A percentile compares a stretch with the other conserved stretches of the same genome.
Conservation (phyloP, 2,888 invertebrate genomes). For the Vannuccia rotundouncinata region DNA sequence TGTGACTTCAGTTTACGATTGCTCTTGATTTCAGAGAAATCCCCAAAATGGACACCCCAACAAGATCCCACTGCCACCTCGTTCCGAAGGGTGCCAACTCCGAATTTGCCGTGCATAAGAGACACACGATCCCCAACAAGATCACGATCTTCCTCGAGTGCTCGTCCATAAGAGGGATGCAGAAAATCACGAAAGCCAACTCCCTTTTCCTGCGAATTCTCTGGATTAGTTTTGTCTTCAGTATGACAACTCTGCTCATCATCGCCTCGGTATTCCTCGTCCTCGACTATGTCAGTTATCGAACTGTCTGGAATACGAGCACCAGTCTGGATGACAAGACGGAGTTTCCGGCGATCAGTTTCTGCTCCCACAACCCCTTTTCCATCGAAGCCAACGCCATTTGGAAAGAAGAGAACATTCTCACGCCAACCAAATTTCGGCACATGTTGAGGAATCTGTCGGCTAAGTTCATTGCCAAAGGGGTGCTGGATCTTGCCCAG, state of each 20-base stretch:
- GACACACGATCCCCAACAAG: background rate
- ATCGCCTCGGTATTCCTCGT: conserved; percentile 34
- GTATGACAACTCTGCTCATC: conserved; percentile 35
- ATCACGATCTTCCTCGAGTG: conserved; percentile 28
- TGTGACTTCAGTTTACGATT: too few relatives aligned
- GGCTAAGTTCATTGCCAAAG: background rate
- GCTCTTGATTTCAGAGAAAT: too few relatives aligned
- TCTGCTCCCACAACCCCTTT: conserved; percentile 39
- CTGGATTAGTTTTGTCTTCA: conserved; percentile 37
- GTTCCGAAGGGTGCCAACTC: too few relatives aligned
- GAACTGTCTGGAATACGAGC: conserved; percentile 37
- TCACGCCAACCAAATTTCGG: conserved; percentile 31
- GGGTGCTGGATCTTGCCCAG: background rate
- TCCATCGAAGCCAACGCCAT: conserved; percentile 30
- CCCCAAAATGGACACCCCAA: too few relatives aligned
- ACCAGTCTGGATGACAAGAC: conserved; percentile 35
- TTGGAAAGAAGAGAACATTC: conserved; percentile 8
- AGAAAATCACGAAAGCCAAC: conserved; percentile 35
- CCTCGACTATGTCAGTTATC: conserved; percentile 32
- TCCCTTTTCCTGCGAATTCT: conserved; percentile 34
- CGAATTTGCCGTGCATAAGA: too few relatives aligned
- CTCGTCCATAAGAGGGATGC: conserved; percentile 38
- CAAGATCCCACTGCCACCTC: too few relatives aligned
- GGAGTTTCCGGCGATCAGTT: conserved; percentile 35
- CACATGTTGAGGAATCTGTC: conserved; percentile 18